A percentile compares a stretch with the other conserved stretches of the same genome.
Conservation (phyloP, 1,140 invertebrate genomes). For the Apis mellifera region Amel_HAv3.1 CM009944.2:7293001-7293500, state of each 20-base stretch:
- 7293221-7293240: background rate
- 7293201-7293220: slow-evolving; percentile 56
- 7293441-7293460: no score
- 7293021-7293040: slow-evolving; percentile 53
- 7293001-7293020: slow-evolving; percentile 36
- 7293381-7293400: no score
- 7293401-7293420: no score
- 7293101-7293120: slow-evolving; percentile 33
- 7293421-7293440: no score
- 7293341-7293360: no score
- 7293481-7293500: no score
- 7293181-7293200: slow-evolving; percentile 50
- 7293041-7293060: slow-evolving; percentile 58
- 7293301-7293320: no score
- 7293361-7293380: no score
- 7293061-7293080: slow-evolving; percentile 62
- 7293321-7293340: no score
- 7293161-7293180: slow-evolving; percentile 57
- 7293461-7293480: no score
- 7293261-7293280: background rate
- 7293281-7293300: no score
- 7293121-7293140: slow-evolving; percentile 51
- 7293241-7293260: no score
- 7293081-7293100: slow-evolving; percentile 39
- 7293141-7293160: slow-evolving; percentile 55